A percentile compares a stretch with the other conserved stretches of the same genome.
phyloP scores from a whole-genome alignment of 2,888 invertebrate genomes.

The Macrophya alboannulata region DNA sequence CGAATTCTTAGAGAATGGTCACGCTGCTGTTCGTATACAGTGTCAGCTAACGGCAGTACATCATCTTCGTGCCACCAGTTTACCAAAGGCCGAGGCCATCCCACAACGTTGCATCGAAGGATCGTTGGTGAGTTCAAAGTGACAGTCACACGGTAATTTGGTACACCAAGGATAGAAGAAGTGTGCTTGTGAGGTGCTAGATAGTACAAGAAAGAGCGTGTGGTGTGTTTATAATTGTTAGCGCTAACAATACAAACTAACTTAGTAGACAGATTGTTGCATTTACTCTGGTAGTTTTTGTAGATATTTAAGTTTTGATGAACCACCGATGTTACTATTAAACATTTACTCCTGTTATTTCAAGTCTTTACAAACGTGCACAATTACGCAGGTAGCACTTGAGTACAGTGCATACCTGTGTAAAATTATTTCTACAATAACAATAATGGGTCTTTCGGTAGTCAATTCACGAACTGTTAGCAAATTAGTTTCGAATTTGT shows the following conservation, averaged over 20 bases:
- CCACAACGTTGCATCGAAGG: conserved; percentile 91
- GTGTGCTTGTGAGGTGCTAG: conserved; percentile 83
- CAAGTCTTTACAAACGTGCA: conserved; percentile 5
- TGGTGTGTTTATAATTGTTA: conserved; percentile 17
- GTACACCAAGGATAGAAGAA: conserved; percentile 87
- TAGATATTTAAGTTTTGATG: background rate
- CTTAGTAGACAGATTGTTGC: conserved; percentile 49
- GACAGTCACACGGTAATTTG: conserved; percentile 85
- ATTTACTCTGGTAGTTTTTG: conserved; percentile 50
- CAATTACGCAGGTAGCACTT: background rate
- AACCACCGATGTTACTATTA: too few relatives aligned
- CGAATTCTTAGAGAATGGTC: conserved; percentile 90
- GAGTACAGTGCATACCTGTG: background rate
- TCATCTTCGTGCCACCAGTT: conserved; percentile 92
- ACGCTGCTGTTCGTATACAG: conserved; percentile 87
- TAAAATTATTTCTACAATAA: background rate
- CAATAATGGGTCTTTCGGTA: background rate
- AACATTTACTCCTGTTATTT: too few relatives aligned
- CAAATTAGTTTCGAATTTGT: background rate
- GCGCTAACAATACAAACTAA: conserved; percentile 8
- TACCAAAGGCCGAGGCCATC: conserved; percentile 89
- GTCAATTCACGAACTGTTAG: background rate
- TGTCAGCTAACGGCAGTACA: conserved; percentile 88
- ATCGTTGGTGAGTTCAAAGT: conserved; percentile 87
- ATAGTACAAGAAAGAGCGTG: conserved; percentile 69